Percentiles rank a stretch among this genome's conserved stretches.
These are phyloP conservation scores for Rhagoletis pomonella DNA, from an alignment of 1,140 invertebrate genomes.

Conservation along the genomic window DNA sequence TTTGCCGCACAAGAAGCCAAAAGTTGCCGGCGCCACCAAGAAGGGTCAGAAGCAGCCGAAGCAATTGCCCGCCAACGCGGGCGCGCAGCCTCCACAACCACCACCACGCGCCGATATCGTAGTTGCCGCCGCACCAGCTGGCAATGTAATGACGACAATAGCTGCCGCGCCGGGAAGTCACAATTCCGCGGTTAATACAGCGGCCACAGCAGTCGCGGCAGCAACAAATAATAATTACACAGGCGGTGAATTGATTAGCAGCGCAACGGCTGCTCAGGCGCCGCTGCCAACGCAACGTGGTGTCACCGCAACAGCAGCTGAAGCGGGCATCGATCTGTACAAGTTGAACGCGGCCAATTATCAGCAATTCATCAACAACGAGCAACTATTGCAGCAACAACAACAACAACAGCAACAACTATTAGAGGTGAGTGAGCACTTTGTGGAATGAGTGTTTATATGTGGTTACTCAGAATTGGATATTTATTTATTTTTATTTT, in stretches of 20 bases:
- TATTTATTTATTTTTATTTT: conserved; percentile 36
- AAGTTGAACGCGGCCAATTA: conserved; percentile 63
- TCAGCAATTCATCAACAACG: conserved; percentile 67
- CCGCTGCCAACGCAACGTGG: neutral
- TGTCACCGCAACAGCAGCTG: conserved; percentile 13
- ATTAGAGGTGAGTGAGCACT: conserved; percentile 64
- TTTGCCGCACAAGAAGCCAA: conserved; percentile 69
- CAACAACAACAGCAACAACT: conserved; percentile 67
- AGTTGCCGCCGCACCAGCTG: neutral
- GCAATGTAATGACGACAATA: conserved; percentile 67
- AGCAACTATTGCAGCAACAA: conserved; percentile 69
- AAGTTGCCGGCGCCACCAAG: conserved; percentile 58
- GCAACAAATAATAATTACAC: conserved; percentile 54
- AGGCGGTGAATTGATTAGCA: conserved; percentile 54
- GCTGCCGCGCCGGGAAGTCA: conserved; percentile 62
- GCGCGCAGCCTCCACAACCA: conserved; percentile 54
- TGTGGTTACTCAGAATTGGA: neutral
- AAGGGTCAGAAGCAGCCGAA: conserved; percentile 72
- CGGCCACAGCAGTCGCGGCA: conserved; percentile 30
- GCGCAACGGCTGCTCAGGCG: conserved; percentile 58
- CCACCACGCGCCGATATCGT: conserved; percentile 32
- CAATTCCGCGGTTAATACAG: conserved; percentile 45
- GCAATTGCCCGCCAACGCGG: conserved; percentile 62
- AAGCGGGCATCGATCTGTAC: conserved; percentile 55
- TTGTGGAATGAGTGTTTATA: neutral